Conservation (phyloP, 2,888 invertebrate species). For the Diaphora mendica region DNA sequence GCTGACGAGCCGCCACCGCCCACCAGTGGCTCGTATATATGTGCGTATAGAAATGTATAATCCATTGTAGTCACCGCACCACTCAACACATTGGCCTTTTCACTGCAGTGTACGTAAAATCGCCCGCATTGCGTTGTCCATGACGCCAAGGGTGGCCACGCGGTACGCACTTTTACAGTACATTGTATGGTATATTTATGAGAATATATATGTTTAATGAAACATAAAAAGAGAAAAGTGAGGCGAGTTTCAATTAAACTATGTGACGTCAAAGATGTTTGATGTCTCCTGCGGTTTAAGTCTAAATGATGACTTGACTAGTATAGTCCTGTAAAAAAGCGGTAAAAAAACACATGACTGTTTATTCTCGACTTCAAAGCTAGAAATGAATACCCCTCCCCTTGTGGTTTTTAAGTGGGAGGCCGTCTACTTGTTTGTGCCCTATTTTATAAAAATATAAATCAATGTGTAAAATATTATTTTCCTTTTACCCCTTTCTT, state of each 20-base stretch:
- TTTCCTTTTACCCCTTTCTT: no score
- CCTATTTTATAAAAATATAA: no score
- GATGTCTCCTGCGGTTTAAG: neutral
- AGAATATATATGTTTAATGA: neutral
- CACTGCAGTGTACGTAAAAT: constrained; percentile 33
- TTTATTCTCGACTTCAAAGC: neutral
- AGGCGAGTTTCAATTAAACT: neutral
- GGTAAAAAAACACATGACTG: neutral
- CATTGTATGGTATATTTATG: neutral
- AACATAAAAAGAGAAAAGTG: neutral
- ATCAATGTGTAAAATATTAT: no score
- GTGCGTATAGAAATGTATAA: neutral
- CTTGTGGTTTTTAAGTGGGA: no score
- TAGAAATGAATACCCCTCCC: neutral
- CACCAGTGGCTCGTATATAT: no score
- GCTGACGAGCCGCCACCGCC: neutral
- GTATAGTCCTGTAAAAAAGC: neutral
- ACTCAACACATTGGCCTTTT: constrained; percentile 32
- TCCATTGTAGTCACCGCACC: neutral
- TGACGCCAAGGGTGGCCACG: constrained; percentile 15
- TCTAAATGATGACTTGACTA: neutral
- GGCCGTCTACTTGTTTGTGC: no score
- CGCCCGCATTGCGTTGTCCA: constrained; percentile 40
- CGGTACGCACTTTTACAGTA: constrained; percentile 3
- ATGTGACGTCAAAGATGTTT: neutral